Percentiles rank a stretch among this genome's conserved stretches.
phyloP scores from a whole-genome alignment of 2,888 invertebrate genomes.

The Polydrusus tereticollis region DNA sequence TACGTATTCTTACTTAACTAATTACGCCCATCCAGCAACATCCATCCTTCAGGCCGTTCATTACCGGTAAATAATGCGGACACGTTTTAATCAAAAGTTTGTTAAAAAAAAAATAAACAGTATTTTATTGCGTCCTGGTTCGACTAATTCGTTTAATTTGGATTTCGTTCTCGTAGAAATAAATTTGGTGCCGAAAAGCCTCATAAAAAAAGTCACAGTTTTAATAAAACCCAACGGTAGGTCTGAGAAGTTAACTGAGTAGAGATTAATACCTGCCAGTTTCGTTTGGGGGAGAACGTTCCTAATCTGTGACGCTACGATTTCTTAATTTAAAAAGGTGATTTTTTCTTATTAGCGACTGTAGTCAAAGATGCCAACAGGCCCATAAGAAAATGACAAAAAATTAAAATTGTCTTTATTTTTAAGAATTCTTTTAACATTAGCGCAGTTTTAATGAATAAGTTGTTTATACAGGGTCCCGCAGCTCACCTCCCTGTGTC shows the following conservation, averaged over 20 bases:
- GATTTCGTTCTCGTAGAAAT: not conserved
- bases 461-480: too few species aligned
- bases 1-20: too few species aligned
- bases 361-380: not conserved
- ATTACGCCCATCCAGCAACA: not conserved
- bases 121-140: not conserved
- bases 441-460: too few species aligned
- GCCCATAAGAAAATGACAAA: not conserved
- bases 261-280: not conserved
- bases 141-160: not conserved
- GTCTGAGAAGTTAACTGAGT: not conserved
- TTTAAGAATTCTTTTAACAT: too few species aligned
- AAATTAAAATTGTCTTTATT: too few species aligned
- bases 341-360: not conserved
- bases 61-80: not conserved
- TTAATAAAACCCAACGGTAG: not conserved
- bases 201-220: not conserved
- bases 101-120: not conserved
- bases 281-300: not conserved
- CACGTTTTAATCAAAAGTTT: not conserved
- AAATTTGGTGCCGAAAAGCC: not conserved
- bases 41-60: not conserved
- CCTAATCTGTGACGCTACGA: not conserved
- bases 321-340: not conserved
- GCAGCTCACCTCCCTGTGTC: too few species aligned